phyloP scores from a whole-genome alignment of 2,797 vertebrate species.

The Smutsia gigantea region DNA sequence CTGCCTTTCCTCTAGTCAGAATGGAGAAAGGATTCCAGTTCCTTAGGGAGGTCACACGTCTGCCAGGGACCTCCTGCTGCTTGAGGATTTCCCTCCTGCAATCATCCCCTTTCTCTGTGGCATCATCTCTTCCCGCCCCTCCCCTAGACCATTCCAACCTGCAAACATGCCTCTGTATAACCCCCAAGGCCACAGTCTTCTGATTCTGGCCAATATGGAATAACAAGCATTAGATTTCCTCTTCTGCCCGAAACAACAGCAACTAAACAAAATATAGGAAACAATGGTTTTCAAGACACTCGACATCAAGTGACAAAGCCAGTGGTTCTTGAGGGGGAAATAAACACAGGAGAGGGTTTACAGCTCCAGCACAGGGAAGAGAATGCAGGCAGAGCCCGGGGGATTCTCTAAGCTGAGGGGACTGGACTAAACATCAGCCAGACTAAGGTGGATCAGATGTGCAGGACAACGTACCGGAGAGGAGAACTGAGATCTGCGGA shows the following conservation, averaged over 20 bases:
- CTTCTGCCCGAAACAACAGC: background rate
- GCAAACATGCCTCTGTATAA: background rate
- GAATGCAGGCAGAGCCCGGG: background rate
- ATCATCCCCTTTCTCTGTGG: background rate
- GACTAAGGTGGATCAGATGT: background rate
- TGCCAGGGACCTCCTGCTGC: background rate
- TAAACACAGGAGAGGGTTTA: background rate
- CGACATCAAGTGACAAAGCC: background rate
- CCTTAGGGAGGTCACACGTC: background rate
- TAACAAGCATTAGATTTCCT: background rate
- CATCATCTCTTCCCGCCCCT: background rate
- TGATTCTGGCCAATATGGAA: background rate
- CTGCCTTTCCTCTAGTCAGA: background rate
- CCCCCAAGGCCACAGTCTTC: background rate
- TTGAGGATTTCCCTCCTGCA: background rate
- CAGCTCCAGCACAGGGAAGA: background rate
- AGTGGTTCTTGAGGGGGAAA: conserved; percentile 1
- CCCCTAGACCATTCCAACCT: background rate
- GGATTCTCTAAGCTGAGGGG: background rate
- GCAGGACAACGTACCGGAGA: background rate
- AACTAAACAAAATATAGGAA: background rate
- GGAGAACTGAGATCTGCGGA: background rate
- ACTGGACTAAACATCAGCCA: background rate
- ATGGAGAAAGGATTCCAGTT: background rate
- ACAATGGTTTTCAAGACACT: background rate